Conservation (phyloP, 1,140 invertebrate species). For the Eubasilissa regina region DNA sequence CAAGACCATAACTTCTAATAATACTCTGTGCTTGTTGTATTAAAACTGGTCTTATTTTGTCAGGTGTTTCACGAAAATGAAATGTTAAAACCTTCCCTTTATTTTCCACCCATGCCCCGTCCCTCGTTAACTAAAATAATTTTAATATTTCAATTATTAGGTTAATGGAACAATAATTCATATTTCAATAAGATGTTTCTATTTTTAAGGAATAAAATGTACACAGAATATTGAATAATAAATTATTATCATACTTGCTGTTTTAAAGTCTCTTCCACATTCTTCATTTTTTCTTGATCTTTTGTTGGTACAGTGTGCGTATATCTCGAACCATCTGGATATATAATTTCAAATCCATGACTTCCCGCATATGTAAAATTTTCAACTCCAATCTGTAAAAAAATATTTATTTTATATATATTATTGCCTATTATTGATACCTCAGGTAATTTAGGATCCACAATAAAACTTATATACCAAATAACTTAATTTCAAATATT, state of each 20-base stretch:
- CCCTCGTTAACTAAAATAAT: conserved; percentile 77
- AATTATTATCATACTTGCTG: conserved; percentile 75
- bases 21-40: conserved; percentile 79
- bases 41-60: conserved; percentile 76
- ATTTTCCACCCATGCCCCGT: conserved; percentile 94
- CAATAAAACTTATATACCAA: too few relatives aligned
- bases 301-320: conserved; percentile 91
- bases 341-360: conserved; percentile 90
- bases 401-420: background rate
- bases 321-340: conserved; percentile 91
- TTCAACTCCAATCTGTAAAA: conserved; percentile 82
- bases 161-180: background rate
- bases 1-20: conserved; percentile 84
- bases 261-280: conserved; percentile 84
- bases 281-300: conserved; percentile 84
- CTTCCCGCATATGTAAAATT: conserved; percentile 94
- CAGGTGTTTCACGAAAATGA: conserved; percentile 88
- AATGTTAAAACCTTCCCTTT: conserved; percentile 90
- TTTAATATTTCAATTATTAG: background rate
- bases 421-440: too few relatives aligned
- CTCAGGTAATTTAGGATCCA: too few relatives aligned
- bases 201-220: background rate
- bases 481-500: too few relatives aligned
- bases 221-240: background rate
- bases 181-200: too few relatives aligned